Evolutionary conservation across 2,113 vertebrate genomes (phyloP), one percentile per base, ranked within the genome.

Genomic region (Colinus virginianus): DNA sequence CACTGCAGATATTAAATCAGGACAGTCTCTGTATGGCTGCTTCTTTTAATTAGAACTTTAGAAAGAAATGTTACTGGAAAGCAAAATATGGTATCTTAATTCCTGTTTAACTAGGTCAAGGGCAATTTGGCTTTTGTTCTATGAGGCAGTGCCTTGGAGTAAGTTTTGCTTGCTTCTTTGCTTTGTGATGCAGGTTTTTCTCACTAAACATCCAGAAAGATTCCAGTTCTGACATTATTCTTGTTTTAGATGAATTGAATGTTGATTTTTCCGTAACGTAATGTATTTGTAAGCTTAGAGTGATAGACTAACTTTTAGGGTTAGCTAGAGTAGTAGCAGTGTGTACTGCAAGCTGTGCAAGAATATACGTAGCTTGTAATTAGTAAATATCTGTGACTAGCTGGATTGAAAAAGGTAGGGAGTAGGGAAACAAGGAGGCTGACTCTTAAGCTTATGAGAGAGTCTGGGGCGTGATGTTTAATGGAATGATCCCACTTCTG

Each of bases 91-190:
- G 23, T 23, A 38, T 78, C n/a, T 30, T 74, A 0, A 3, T 81
- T 78, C 38, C 25, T 80, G 0, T 81, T 71, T 81, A 92, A 78
- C 14, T 67, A 86, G 90, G 88, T 78, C 72, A 90, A 81, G 83
- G 77, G 23, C 86, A 84, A 0, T 23, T 70, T 55, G 26, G 16
- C 30, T 86, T 1, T n/a, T 75, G 30, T 56, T 3, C 38, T 61
- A 6, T 30, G 38, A 62, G 46, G 18, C 21, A 26, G 28, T 2
- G 8, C 83, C 23, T 46, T 49, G n/a, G n/a, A 68, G 7, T 64
- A 62, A 25, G 9, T 62, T 86, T 78, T 81, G 17, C 22, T 62
- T 78, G 18, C 61, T 81, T 4, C 5, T 51, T 61, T 87, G 26
- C 68, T 83, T 38, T 48, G 43, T 4, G 26, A 16, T 46, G 11